These are phyloP conservation scores for Acrocyrtus sp. DNA, from an alignment of 2,888 invertebrate species.

Conservation along the genomic window DNA sequence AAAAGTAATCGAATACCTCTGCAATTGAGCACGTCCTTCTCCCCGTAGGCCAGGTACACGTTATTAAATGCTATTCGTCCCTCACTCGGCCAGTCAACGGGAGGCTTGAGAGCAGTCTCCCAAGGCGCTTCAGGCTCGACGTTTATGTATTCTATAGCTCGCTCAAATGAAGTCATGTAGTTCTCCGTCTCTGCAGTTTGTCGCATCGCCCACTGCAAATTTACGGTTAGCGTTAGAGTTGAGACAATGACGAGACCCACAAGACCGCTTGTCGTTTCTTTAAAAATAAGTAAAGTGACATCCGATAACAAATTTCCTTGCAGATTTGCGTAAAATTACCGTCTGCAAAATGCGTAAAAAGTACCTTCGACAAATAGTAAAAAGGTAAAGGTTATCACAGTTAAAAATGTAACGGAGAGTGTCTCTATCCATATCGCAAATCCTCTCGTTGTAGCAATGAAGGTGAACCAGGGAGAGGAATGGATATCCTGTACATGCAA, in stretches of 20 bases:
- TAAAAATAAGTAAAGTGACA: slow-evolving; percentile 7
- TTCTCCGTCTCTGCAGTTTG: slow-evolving; percentile 79
- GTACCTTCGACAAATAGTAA: slow-evolving; percentile 72
- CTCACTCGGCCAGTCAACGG: slow-evolving; percentile 66
- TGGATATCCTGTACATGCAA: slow-evolving; percentile 36
- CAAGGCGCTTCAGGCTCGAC: slow-evolving; percentile 74
- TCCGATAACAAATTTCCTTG: neutral
- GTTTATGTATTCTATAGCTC: slow-evolving; percentile 58
- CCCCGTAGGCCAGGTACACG: slow-evolving; percentile 66
- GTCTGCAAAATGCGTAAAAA: no score
- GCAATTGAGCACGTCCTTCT: slow-evolving; percentile 66
- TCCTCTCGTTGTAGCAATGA: slow-evolving; percentile 90
- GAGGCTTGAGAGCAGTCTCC: slow-evolving; percentile 69
- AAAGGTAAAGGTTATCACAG: slow-evolving; percentile 85
- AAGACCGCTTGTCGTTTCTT: slow-evolving; percentile 45
- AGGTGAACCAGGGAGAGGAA: slow-evolving; percentile 68
- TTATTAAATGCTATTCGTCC: slow-evolving; percentile 64
- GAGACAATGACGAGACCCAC: slow-evolving; percentile 60
- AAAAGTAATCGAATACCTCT: slow-evolving; percentile 71
- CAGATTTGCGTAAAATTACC: neutral
- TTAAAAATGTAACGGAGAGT: slow-evolving; percentile 86
- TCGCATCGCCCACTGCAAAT: slow-evolving; percentile 77
- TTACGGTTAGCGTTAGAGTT: slow-evolving; percentile 72
- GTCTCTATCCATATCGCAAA: slow-evolving; percentile 94
- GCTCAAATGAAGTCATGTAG: slow-evolving; percentile 72